Percentiles rank a stretch among this genome's conserved stretches.
These are phyloP conservation scores for Dolichomitus sp. DNA, from an alignment of 2,888 invertebrate genomes.

Conservation along the genomic window DNA sequence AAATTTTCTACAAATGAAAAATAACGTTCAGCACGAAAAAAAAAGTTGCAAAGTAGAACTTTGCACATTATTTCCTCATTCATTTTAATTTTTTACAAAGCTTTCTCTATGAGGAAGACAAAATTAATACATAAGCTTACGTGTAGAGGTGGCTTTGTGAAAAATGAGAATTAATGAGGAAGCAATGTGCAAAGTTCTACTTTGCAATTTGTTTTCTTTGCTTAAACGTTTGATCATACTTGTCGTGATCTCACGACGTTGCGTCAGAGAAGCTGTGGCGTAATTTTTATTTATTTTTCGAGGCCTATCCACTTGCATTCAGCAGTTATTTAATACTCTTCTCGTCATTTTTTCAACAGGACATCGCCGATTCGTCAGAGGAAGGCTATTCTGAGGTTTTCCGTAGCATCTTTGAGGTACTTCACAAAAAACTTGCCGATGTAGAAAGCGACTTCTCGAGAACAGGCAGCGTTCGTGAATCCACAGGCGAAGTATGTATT, in stretches of 20 bases:
- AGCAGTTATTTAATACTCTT: not conserved
- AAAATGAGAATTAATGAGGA: no score
- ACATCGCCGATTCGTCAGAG: conserved; percentile 79
- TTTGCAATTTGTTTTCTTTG: no score
- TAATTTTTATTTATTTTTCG: conserved; percentile 69
- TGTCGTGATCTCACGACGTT: conserved; percentile 24
- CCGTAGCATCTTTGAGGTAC: conserved; percentile 89
- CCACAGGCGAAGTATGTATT: conserved; percentile 83
- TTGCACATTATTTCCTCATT: no score
- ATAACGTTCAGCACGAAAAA: no score
- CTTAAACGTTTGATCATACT: conserved; percentile 7
- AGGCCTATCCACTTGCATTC: conserved; percentile 3
- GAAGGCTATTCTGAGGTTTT: conserved; percentile 90
- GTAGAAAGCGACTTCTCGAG: conserved; percentile 88
- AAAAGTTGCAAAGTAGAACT: no score
- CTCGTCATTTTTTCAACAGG: conserved; percentile 72
- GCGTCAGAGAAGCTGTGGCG: conserved; percentile 72
- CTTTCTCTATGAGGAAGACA: no score
- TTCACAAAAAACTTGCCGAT: conserved; percentile 88
- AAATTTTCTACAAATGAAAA: no score
- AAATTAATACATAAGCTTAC: no score
- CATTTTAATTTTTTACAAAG: no score
- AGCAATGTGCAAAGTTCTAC: no score
- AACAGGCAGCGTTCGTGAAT: conserved; percentile 72
- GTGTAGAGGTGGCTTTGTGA: no score